Percentiles rank a stretch among this genome's conserved stretches.
phyloP scores from a whole-genome alignment of 2,888 invertebrate species.

The Rhyacophila evoluta region DNA sequence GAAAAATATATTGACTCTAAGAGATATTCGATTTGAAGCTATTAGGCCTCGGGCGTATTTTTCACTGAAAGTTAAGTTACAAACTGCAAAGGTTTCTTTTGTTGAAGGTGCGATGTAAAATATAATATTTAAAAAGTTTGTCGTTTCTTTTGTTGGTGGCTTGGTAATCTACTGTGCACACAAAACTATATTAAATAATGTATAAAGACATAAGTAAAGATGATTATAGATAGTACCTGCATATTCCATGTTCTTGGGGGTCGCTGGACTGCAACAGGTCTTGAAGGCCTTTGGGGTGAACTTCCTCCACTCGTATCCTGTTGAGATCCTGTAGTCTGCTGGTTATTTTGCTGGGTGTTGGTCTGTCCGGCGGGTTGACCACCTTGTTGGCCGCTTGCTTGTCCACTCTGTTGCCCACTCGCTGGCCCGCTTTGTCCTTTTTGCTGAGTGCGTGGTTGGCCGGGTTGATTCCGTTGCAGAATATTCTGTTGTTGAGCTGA shows the following conservation, averaged over 20 bases:
- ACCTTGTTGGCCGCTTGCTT: constrained; percentile 56
- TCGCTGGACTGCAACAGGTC: constrained; percentile 57
- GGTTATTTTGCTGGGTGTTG: constrained; percentile 49
- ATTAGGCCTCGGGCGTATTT: too few species aligned
- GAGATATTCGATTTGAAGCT: too few species aligned
- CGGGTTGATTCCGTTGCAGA: constrained; percentile 47
- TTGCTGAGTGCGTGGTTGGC: constrained; percentile 57
- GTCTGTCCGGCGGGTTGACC: constrained; percentile 61
- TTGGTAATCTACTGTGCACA: too few species aligned
- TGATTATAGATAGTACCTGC: constrained; percentile 62
- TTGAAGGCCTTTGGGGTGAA: constrained; percentile 55
- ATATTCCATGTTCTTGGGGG: constrained; percentile 71
- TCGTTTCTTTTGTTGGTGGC: not conserved
- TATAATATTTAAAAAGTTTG: not conserved
- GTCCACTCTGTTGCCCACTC: constrained; percentile 58
- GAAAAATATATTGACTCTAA: too few species aligned
- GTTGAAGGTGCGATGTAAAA: too few species aligned
- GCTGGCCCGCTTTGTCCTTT: constrained; percentile 55
- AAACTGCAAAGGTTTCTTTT: too few species aligned
- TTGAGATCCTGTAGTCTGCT: constrained; percentile 55
- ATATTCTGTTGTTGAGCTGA: constrained; percentile 8
- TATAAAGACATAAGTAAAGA: too few species aligned
- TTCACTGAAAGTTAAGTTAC: too few species aligned
- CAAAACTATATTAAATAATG: too few species aligned
- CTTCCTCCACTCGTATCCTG: constrained; percentile 57